A percentile compares a stretch with the other conserved stretches of the same genome.
phyloP scores from a whole-genome alignment of 2,797 vertebrate genomes.

The Pampus argenteus region DNA sequence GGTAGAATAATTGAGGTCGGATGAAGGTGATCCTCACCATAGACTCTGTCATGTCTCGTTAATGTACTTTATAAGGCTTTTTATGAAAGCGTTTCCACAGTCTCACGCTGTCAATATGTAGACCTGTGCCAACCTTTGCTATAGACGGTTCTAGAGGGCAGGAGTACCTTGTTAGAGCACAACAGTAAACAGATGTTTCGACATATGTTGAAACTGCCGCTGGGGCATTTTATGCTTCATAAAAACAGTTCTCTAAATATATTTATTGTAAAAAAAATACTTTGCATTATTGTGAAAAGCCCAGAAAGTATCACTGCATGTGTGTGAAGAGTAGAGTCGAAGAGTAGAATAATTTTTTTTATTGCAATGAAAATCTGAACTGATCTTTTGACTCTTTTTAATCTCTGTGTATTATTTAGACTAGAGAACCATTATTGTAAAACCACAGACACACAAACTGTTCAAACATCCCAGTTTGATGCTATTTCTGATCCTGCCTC shows the following conservation, averaged over 20 bases:
- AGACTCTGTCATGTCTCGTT: neutral
- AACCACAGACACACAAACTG: conserved; percentile 25
- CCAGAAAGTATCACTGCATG: neutral
- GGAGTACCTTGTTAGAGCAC: too few relatives aligned
- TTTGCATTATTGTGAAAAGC: too few relatives aligned
- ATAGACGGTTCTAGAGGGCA: neutral
- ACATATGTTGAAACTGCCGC: neutral
- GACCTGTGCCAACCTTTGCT: neutral
- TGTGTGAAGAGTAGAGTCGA: neutral
- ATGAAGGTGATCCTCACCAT: conserved; percentile 29
- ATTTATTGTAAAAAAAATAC: neutral
- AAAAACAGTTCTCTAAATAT: too few relatives aligned
- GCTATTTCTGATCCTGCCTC: conserved; percentile 45
- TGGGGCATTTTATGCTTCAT: too few relatives aligned
- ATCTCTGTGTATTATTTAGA: neutral
- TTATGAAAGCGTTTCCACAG: neutral
- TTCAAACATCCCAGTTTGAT: conserved; percentile 54
- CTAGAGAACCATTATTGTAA: conserved; percentile 39
- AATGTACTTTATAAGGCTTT: conserved; percentile 4
- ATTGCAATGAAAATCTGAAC: neutral
- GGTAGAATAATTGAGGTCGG: conserved; percentile 20
- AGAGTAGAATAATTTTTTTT: neutral
- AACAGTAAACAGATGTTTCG: neutral
- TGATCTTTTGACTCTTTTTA: neutral
- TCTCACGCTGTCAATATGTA: neutral